Base-by-base conservation (phyloP, 1,140 invertebrate genomes). In the Habropoda laboriosa region DNA sequence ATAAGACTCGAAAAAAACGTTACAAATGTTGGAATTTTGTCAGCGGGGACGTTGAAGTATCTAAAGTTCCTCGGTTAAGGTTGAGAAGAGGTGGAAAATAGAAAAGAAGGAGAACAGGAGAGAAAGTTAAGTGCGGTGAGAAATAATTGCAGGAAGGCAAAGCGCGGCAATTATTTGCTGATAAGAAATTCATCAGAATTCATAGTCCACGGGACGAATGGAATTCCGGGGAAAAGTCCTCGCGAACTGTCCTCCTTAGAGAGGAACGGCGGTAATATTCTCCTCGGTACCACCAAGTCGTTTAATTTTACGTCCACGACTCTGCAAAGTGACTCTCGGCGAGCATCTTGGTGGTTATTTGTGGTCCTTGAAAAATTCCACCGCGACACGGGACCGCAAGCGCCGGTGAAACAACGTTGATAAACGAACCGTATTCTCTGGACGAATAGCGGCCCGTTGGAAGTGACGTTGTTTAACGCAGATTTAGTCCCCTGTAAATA, bases 271-370 rank as follows among this genome's bases (percentile, higher is more conserved):
- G 42, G 38, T 61, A 73, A 82, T 83, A 79, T 82, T 73, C 60
- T 83, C 63, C 47, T 51, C 70, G 51, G 16, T 45, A 10, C 10
- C 61, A 3, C 61, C n/a, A 21, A 35, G 42, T 42, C 47, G 71
- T 71, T 68, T 80, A 68, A 76, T 76, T 76, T 76, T 76, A 76
- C n/a, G 73, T 67, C 38, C 73, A 40, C 61, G 61, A 24, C 47
- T 45, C 49, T 27, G 73, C 73, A 35, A 67, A 76, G 73, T 76
- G 73, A 76, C 73, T 76, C 73, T 57, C 63, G 38, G 38, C 61
- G 38, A 53, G 49, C 73, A 55, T 76, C 73, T 76, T 76, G 58
- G 24, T 8, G 40, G 61, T 76, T 67, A 67, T 55, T 64, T 32
- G 61, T 13, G 49, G 61, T 38, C 13, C 61, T 67, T 76, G 73